Conservation (phyloP, 2,113 vertebrate species). For the Agapornis roseicollis region DNA sequence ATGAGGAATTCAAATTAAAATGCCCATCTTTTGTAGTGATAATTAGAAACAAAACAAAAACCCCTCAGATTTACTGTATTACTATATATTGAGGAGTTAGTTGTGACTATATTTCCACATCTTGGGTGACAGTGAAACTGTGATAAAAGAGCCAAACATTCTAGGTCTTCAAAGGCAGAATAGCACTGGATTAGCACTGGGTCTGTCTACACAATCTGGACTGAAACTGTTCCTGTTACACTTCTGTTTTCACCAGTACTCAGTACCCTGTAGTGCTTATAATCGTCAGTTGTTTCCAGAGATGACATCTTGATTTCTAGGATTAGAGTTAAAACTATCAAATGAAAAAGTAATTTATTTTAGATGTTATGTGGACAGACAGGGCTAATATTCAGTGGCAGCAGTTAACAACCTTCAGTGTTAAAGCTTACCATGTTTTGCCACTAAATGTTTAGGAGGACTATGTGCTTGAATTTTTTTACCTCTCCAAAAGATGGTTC, state of each 20-base stretch:
- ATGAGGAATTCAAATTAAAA: not conserved
- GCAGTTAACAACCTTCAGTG: not conserved
- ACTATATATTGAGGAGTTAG: not conserved
- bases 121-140: not conserved
- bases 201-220: not conserved
- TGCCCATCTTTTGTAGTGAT: not conserved
- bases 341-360: not conserved
- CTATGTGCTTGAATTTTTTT: not conserved
- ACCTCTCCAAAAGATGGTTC: not conserved
- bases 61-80: not conserved
- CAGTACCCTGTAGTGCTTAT: not conserved
- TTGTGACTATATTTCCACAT: accelerated
- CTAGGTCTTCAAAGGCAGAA: not conserved
- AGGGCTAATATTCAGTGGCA: not conserved
- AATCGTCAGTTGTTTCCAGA: not conserved
- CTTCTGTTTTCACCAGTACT: not conserved
- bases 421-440: not conserved
- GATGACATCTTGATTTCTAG: not conserved
- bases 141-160: not conserved
- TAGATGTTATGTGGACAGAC: not conserved
- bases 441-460: not conserved
- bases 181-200: not conserved
- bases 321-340: not conserved
- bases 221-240: not conserved
- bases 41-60: not conserved